Evolutionary conservation across 1,140 invertebrate species (phyloP).

Genomic region (Euwallacea similis): DNA sequence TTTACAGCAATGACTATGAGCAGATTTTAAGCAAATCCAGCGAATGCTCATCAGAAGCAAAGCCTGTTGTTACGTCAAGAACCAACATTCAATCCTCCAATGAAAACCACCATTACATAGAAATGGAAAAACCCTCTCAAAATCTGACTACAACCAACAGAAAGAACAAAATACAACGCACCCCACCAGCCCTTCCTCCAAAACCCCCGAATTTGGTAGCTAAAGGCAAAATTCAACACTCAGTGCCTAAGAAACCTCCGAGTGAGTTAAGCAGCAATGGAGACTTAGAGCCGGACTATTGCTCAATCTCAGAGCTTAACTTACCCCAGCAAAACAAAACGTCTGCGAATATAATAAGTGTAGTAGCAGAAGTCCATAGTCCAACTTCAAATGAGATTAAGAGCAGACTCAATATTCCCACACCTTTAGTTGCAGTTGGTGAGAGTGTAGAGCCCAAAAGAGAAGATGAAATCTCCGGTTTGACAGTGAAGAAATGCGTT

Average conservation of each 20-base stretch:
- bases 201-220: conserved; percentile 68
- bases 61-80: conserved; percentile 44
- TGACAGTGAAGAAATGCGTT: conserved; percentile 47
- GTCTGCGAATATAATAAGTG: conserved; percentile 44
- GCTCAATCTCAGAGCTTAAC: conserved; percentile 67
- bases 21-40: conserved; percentile 60
- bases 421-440: not conserved
- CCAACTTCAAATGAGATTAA: conserved; percentile 40
- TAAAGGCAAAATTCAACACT: conserved; percentile 59
- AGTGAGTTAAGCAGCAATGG: conserved; percentile 45
- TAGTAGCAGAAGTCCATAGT: conserved; percentile 50
- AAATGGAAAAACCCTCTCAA: conserved; percentile 52
- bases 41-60: conserved; percentile 52
- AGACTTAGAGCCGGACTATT: conserved; percentile 64
- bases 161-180: conserved; percentile 62
- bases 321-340: conserved; percentile 56
- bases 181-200: conserved; percentile 68
- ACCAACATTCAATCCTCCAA: not conserved
- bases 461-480: conserved; percentile 34
- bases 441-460: not conserved
- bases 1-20: conserved; percentile 66
- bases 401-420: conserved; percentile 33
- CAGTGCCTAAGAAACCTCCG: conserved; percentile 30
- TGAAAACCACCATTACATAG: conserved; percentile 53
- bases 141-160: conserved; percentile 52